Conservation (phyloP, 1,140 invertebrate species). For the Caenorhabditis elegans region WBcel235 BX284605.5:6444501-6445000, state of each 20-base stretch:
- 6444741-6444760: slow-evolving; percentile 18
- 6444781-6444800: slow-evolving; percentile 18
- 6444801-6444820: slow-evolving; percentile 20
- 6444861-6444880: not conserved
- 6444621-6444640: not conserved
- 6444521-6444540: not conserved
- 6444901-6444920: not conserved
- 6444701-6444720: not conserved
- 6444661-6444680: not conserved
- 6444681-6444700: not conserved
- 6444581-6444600: not conserved
- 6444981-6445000: slow-evolving; percentile 19
- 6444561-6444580: slow-evolving; percentile 37
- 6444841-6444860: not conserved
- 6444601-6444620: not conserved
- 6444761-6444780: slow-evolving; percentile 16
- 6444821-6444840: slow-evolving; percentile 1
- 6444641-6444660: not conserved
- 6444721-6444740: slow-evolving; percentile 15
- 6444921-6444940: not conserved
- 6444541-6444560: slow-evolving; percentile 33
- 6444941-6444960: not conserved
- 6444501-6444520: not conserved
- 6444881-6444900: not conserved
- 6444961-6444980: slow-evolving; percentile 1